These are phyloP conservation scores for Ctenomys sociabilis DNA, from an alignment of 2,113 vertebrate genomes.

Conservation along the genomic window DNA sequence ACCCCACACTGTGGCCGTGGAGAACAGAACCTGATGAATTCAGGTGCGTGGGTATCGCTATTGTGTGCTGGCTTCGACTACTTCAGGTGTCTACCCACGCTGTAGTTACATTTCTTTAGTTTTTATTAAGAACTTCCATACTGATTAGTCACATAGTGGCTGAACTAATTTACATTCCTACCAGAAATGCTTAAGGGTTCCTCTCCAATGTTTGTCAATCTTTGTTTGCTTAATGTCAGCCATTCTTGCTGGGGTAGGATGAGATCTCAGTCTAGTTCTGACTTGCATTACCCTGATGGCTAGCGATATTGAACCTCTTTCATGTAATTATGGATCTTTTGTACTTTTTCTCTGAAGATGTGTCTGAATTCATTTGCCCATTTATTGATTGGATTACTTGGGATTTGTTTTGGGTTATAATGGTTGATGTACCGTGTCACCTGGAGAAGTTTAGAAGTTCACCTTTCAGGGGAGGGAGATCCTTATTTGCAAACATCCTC, in stretches of 20 bases:
- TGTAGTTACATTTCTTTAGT: not conserved
- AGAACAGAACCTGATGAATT: not conserved
- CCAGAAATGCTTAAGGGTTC: not conserved
- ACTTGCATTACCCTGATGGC: not conserved
- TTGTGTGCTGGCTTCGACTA: not conserved
- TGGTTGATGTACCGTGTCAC: too few relatives aligned
- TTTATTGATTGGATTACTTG: not conserved
- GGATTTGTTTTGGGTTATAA: not conserved
- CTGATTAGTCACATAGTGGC: not conserved
- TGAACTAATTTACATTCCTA: not conserved
- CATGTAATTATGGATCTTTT: not conserved
- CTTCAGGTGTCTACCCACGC: not conserved
- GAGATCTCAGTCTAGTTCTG: not conserved
- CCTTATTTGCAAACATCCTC: too few relatives aligned
- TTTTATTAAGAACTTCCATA: not conserved
- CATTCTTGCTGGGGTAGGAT: not conserved
- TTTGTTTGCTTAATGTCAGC: not conserved
- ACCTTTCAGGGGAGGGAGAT: too few relatives aligned
- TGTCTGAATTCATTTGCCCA: not conserved
- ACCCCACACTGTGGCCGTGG: not conserved
- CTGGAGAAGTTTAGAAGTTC: too few relatives aligned
- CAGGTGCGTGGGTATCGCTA: not conserved
- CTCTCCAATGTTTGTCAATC: not conserved
- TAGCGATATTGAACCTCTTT: not conserved
- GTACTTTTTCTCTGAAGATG: not conserved